Base-by-base conservation (phyloP, 2,888 invertebrate species). In the Leptopilina myrica region DNA sequence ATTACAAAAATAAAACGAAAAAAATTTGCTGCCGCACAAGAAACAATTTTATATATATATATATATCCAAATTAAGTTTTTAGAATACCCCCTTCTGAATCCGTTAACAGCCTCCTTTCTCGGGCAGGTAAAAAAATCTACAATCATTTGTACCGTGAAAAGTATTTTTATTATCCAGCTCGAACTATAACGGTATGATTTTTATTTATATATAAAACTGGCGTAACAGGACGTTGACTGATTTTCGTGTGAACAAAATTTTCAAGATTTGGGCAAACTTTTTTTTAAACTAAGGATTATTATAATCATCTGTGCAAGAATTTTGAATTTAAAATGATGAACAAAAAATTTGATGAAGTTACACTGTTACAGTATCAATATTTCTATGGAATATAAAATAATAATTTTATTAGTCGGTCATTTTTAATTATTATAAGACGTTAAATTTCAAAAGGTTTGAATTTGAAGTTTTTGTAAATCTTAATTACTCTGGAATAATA, bases 171-270 rank as follows among this genome's bases (percentile, higher is more conserved):
- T 73, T 73, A 73, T 73, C 56, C 53, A 73, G 11, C n/a, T 33
- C 73, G 40, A 56, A 53, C 33, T 73, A 73, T 33, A 33, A 73
- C 56, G 73, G 73, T 53, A 73, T 53, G 73, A 73, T 73, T 56
- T 73, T 73, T 73, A 73, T 73, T 56, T 73, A 73, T 73, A 49
- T 46, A 46, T 46, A 46, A 73, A 73, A 73, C 73, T 73, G 73
- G 73, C 14, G 53, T 73, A 73, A 56, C 56, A 56, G 56, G 56
- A 73, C 73, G 56, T 33, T 73, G 56, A 73, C 73, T 73, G 73
- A 73, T 62, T 62, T 9, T 20, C 62, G 62, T 62, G 62, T 62
- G 62, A 62, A 62, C 62, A 62, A 62, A 9, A 20, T 62, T 62
- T 62, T 62, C 46, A 33, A 33, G 33, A 33, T 33, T 33, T 33